phyloP scores from a whole-genome alignment of 2,113 vertebrate species.

The Cebus imitator region DNA sequence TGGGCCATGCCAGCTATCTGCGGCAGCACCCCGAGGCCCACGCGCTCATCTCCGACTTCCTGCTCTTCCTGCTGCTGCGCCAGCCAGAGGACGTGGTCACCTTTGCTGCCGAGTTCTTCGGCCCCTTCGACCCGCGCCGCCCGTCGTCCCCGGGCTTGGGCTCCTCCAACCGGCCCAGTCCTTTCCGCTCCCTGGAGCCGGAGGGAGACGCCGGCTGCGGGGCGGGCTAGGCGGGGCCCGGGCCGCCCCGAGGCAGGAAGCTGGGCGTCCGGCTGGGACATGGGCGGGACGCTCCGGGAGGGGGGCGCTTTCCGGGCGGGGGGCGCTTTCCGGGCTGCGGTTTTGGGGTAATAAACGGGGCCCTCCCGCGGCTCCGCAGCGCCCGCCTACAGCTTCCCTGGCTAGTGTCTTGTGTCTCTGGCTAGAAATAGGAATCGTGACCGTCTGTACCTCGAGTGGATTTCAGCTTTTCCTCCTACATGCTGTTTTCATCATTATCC shows the following conservation, averaged over 20 bases:
- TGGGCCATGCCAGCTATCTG: conserved; percentile 86
- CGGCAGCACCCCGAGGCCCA: conserved; percentile 90
- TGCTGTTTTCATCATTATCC: neutral
- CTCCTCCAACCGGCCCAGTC: conserved; percentile 42
- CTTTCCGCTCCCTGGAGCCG: neutral
- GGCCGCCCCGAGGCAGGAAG: accelerated
- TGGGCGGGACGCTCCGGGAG: neutral
- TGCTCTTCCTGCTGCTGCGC: conserved; percentile 92
- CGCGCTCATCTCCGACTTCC: conserved; percentile 90
- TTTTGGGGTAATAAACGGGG: neutral
- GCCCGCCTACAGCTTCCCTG: neutral
- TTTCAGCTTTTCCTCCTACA: neutral
- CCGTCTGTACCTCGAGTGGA: neutral
- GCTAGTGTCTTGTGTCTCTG: neutral
- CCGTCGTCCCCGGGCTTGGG: neutral
- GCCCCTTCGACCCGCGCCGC: conserved; percentile 73
- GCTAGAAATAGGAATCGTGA: neutral
- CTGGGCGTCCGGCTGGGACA: neutral
- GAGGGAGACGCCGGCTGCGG: accelerated
- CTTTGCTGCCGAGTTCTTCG: conserved; percentile 91
- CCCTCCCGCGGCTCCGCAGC: neutral
- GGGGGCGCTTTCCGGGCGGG: neutral
- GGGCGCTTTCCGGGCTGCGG: neutral
- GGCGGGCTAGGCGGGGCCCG: neutral
- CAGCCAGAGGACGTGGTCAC: conserved; percentile 88